Percentiles rank a stretch among this genome's conserved stretches.
Conservation (phyloP, 2,797 vertebrate species). For the Etheostoma perlongum region DNA sequence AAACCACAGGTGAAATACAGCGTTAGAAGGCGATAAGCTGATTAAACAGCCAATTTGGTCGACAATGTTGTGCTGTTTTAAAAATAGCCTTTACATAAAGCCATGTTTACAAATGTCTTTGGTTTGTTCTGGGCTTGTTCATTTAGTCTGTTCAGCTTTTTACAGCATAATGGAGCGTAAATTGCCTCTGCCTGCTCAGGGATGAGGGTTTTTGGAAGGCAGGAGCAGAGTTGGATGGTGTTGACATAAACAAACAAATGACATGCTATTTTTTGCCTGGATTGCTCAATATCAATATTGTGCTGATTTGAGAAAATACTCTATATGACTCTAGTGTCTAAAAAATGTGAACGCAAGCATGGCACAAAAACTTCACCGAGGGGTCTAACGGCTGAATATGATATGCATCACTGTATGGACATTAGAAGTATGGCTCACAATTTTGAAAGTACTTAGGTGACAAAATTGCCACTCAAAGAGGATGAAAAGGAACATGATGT, state of each 20-base stretch:
- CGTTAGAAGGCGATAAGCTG: slow-evolving; percentile 36
- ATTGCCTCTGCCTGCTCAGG: slow-evolving; percentile 61
- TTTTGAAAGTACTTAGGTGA: neutral
- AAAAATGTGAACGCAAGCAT: neutral
- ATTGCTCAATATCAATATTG: slow-evolving; percentile 40
- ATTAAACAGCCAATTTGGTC: slow-evolving; percentile 55
- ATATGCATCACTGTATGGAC: neutral
- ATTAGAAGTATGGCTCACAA: neutral
- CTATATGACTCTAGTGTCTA: slow-evolving; percentile 7
- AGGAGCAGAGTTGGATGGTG: slow-evolving; percentile 38
- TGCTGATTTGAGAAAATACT: slow-evolving; percentile 35
- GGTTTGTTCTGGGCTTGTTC: slow-evolving; percentile 65
- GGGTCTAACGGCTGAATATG: neutral
- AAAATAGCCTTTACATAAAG: slow-evolving; percentile 67
- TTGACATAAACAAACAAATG: slow-evolving; percentile 54
- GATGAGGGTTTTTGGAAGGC: slow-evolving; percentile 60
- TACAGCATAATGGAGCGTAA: slow-evolving; percentile 68
- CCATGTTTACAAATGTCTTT: slow-evolving; percentile 57
- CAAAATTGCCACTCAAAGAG: neutral
- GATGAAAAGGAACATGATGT: neutral
- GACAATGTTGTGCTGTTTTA: slow-evolving; percentile 57
- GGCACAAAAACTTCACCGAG: slow-evolving; percentile 6
- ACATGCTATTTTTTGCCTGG: slow-evolving; percentile 36
- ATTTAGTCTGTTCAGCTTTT: slow-evolving; percentile 68
- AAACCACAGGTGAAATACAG: slow-evolving; percentile 20